A percentile compares a stretch with the other conserved stretches of the same genome.
phyloP scores from a whole-genome alignment of 2,888 invertebrate species.

The Ophion slaviceki region DNA sequence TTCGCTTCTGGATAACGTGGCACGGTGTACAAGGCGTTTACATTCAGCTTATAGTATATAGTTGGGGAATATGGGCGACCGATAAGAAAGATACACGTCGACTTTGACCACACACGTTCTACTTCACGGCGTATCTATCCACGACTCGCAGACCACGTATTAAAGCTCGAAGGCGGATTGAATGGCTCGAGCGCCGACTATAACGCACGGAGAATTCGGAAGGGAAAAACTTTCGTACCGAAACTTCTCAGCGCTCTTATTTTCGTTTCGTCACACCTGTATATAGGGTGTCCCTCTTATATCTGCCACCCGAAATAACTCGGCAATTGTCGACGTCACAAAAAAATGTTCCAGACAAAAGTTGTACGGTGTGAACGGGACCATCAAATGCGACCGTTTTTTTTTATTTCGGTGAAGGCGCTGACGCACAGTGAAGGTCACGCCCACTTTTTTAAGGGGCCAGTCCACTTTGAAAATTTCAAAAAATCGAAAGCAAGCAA shows the following conservation, averaged over 20 bases:
- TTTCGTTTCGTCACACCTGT: not conserved
- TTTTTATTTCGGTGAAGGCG: too few species aligned
- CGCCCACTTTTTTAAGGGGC: too few species aligned
- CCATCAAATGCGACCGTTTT: too few species aligned
- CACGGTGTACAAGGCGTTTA: constrained; percentile 26
- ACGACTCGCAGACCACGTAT: constrained; percentile 46
- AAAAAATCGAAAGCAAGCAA: too few species aligned
- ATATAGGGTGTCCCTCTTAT: too few species aligned
- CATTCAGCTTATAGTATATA: constrained; percentile 6
- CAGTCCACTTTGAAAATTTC: too few species aligned
- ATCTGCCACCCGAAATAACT: too few species aligned
- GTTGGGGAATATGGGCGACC: constrained; percentile 37
- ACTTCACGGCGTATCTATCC: constrained; percentile 39
- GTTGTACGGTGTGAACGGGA: too few species aligned
- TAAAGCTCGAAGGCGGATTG: constrained; percentile 33
- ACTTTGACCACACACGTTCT: constrained; percentile 46
- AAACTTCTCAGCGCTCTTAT: constrained; percentile 15
- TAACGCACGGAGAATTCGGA: constrained; percentile 10
- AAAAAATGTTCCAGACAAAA: too few species aligned
- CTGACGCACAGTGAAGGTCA: too few species aligned
- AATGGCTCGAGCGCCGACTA: constrained; percentile 37
- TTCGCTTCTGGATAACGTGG: constrained; percentile 38
- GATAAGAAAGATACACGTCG: constrained; percentile 63
- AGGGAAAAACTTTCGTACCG: constrained; percentile 45
- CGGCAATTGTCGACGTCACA: too few species aligned